Evolutionary conservation across 2,113 vertebrate species (phyloP), one percentile per base, ranked within the genome.

Genomic region (Osmerus eperlanus): DNA sequence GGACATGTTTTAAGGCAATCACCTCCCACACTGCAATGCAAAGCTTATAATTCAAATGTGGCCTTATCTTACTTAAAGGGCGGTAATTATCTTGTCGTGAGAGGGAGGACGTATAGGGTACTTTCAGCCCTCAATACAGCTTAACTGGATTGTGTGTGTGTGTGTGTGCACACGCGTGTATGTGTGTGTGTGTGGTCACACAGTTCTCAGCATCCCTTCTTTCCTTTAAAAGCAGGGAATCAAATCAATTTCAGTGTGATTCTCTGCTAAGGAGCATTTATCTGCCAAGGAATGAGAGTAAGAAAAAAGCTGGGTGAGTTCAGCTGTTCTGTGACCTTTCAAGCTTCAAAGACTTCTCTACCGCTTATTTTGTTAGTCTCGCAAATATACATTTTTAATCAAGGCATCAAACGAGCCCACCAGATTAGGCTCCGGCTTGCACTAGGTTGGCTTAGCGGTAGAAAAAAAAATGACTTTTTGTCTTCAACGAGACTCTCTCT

Each of bases 341-440:
- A 29, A 54, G 75, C 47, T 78, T 79, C 47, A 77, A 65, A 70
- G 55, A 12, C 58, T 66, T 21, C 32, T 15, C 16, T 47, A 47
- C 41, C 65, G 9, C 62, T 60, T 25, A 28, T 61, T 78, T 66
- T 53, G 28, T 52, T 81, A 85, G 72, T 78, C 65, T 61, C 63
- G 64, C 55, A 69, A 65, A 64, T 76, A 76, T 73, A 53, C 60
- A 80, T 80, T 86, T 76, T 78, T 81, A 81, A 84, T 87, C 64
- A 78, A 65, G 51, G 79, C 81, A 81, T 85, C 82, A 86, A 87
- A 88, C 55, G 75, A 63, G 52, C 71, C 73, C 61, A 74, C 21
- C 70, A 72, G 74, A 87, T 85, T 79, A 79, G 59, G 54, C 68
- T 18, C 41, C 2, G 13, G 58, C 64, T 78, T 53, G 52, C 67